Base-by-base conservation (phyloP, 1,140 invertebrate genomes). In the Drosophila neocordata region DNA sequence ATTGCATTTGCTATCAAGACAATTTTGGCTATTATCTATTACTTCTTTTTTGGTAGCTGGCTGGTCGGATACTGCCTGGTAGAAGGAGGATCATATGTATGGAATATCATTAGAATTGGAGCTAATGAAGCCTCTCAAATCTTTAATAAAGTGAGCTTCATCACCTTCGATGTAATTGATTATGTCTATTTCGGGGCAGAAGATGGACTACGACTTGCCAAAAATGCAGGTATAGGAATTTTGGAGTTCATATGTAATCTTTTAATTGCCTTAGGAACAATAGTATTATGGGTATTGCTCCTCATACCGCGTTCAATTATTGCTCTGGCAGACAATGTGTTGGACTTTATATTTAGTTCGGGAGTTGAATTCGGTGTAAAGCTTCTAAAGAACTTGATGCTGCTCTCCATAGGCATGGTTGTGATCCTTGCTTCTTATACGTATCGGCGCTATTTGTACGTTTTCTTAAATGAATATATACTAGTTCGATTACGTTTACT, bases 61-160 rank as follows among this genome's bases (percentile, higher is more conserved):
- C 67, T 75, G 0, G 38, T 87, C 7, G 82, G 82, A 0, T 87
- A 69, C 31, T 75, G 74, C 4, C 57, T 85, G 11, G 74, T 85
- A 18, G 18, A 76, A 52, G 51, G 55, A 12, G 55, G 61, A 34
- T 18, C 7, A 0, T 8, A n/a, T n/a, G 52, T 35, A 7, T 85
- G 78, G 82, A 37, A 35, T 4, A 8, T 51, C 0, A 20, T 72
- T 3, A 57, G 12, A 8, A 13, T 8, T 9, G 13, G 55, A 7
- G 38, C 15, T 7, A 12, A 12, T 8, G 62, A 69, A 2, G 15
- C 64, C 13, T 15, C 37, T 1, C 8, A 37, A 0, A 27, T 38
- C 6, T 69, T 60, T 15, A 7, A 12, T 15, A 52, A 63, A 4
- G n/a, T 81, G 8, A 20, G 38, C n/a, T 8, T 51, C 12, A 34